A percentile compares a stretch with the other conserved stretches of the same genome.
These are phyloP conservation scores for Rhogogaster chlorosoma DNA, from an alignment of 2,888 invertebrate species.

Conservation along the genomic window DNA sequence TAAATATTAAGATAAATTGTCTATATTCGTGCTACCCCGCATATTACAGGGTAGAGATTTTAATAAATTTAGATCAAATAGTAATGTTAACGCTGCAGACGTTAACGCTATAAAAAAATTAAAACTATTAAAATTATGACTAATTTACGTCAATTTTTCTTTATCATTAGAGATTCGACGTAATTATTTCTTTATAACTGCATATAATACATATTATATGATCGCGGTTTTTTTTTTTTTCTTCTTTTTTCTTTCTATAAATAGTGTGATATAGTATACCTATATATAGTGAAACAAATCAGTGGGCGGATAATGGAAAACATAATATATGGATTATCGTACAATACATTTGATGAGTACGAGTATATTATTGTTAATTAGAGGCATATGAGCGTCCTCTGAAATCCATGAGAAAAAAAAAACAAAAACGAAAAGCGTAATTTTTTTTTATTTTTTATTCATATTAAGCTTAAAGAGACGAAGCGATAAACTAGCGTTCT, in stretches of 20 bases:
- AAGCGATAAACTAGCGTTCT: constrained; percentile 25
- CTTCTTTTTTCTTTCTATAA: too few relatives aligned
- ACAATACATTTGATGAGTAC: not conserved
- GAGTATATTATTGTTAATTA: not conserved
- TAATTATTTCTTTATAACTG: not conserved
- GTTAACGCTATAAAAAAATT: not conserved
- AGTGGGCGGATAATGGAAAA: not conserved
- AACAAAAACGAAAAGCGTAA: not conserved
- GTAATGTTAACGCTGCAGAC: too few relatives aligned
- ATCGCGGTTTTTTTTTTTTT: too few relatives aligned
- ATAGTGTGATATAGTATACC: not conserved
- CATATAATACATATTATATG: too few relatives aligned
- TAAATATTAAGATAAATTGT: constrained; percentile 41
- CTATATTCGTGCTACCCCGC: not conserved
- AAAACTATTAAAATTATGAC: not conserved
- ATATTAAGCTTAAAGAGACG: constrained; percentile 24
- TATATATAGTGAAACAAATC: too few relatives aligned
- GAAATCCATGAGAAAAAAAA: not conserved
- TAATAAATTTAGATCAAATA: not conserved
- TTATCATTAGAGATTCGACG: constrained; percentile 25
- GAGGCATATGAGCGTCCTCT: not conserved
- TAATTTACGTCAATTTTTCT: constrained; percentile 13
- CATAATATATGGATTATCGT: not conserved
- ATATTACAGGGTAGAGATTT: not conserved
- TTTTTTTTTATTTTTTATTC: not conserved